These are phyloP conservation scores for Hippoglossus hippoglossus DNA, from an alignment of 2,797 vertebrate species.

Conservation along the genomic window DNA sequence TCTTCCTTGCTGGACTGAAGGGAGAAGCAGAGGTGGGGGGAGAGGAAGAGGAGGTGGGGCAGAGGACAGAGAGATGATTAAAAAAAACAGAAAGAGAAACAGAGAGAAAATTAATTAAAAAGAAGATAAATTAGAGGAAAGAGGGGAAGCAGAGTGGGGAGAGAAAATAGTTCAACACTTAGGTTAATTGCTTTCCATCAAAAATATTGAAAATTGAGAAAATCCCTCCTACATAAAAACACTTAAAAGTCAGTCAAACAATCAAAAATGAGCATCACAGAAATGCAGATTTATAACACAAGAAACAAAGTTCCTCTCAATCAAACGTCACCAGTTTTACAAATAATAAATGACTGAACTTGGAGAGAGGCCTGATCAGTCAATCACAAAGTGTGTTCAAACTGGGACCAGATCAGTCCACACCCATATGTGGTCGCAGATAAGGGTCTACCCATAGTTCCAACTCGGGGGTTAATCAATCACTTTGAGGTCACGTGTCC, in stretches of 20 bases:
- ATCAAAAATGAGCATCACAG: not conserved
- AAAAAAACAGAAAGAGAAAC: not conserved
- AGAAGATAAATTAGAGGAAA: slow-evolving; percentile 14
- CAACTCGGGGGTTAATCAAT: slow-evolving; percentile 74
- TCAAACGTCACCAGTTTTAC: not conserved
- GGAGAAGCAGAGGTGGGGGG: slow-evolving; percentile 48
- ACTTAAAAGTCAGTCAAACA: not conserved
- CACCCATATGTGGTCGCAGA: slow-evolving; percentile 54
- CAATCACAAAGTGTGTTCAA: slow-evolving; percentile 42
- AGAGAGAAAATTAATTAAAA: slow-evolving; percentile 15
- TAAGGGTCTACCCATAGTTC: slow-evolving; percentile 44
- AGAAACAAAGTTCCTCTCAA: slow-evolving; percentile 1
- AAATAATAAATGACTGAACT: slow-evolving; percentile 2
- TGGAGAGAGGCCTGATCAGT: slow-evolving; percentile 6
- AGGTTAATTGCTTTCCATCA: slow-evolving; percentile 43
- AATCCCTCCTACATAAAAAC: slow-evolving; percentile 1
- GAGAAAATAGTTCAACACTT: slow-evolving; percentile 43
- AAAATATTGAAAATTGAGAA: slow-evolving; percentile 17
- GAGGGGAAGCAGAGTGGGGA: slow-evolving; percentile 6
- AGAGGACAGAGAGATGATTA: slow-evolving; percentile 20
- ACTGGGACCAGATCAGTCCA: slow-evolving; percentile 33
- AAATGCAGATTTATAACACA: slow-evolving; percentile 5
- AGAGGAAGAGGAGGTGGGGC: slow-evolving; percentile 9
- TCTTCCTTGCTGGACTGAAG: slow-evolving; percentile 96
- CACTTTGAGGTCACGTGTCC: slow-evolving; percentile 52